Percentiles rank a stretch among this genome's conserved stretches.
These are phyloP conservation scores for Lates calcarifer DNA, from an alignment of 2,113 vertebrate genomes.

Conservation along the genomic window DNA sequence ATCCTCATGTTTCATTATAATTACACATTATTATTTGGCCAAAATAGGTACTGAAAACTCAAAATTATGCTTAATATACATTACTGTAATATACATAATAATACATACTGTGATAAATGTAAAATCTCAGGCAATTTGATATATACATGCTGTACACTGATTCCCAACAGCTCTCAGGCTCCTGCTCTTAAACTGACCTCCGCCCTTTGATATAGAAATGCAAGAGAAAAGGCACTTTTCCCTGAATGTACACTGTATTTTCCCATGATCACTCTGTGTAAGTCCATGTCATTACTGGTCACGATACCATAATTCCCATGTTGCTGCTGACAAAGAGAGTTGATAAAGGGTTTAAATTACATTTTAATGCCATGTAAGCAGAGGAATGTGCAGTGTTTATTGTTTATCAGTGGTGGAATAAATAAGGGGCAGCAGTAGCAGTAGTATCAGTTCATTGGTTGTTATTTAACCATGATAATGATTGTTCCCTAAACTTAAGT, in stretches of 20 bases:
- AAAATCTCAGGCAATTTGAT: background rate
- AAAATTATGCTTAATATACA: background rate
- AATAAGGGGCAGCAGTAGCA: background rate
- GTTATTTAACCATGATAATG: too few species aligned
- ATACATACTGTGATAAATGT: background rate
- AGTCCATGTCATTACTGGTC: background rate
- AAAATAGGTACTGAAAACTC: background rate
- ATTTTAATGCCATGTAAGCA: background rate
- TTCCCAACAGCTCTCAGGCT: background rate
- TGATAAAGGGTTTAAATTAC: too few species aligned
- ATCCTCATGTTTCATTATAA: background rate
- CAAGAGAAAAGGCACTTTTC: background rate
- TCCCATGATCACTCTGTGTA: conserved; percentile 22
- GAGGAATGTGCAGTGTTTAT: background rate
- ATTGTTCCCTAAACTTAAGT: too few species aligned
- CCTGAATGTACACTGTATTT: background rate
- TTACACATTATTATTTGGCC: background rate
- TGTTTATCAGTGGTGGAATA: background rate
- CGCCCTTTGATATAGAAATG: background rate
- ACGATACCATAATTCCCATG: background rate
- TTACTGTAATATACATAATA: background rate
- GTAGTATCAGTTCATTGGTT: too few species aligned
- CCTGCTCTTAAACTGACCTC: background rate
- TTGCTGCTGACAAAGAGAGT: too few species aligned
- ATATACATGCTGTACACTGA: background rate